phyloP scores from a whole-genome alignment of 2,113 vertebrate species.

The Callithrix jacchus region DNA sequence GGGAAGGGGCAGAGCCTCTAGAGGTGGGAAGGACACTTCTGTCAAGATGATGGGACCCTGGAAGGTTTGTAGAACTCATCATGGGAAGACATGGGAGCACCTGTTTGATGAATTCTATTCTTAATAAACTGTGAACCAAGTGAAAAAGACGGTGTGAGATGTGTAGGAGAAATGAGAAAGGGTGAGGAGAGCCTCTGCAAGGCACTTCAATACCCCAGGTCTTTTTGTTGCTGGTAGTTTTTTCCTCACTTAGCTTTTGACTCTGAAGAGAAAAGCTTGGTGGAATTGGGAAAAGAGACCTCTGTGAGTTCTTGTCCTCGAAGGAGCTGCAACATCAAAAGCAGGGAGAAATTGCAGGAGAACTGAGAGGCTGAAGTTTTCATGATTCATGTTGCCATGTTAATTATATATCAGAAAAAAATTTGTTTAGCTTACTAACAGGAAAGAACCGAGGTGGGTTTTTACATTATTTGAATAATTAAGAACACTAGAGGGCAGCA shows the following conservation, averaged over 20 bases:
- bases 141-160: not conserved
- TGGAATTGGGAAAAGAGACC: not conserved
- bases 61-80: not conserved
- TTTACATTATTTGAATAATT: not conserved
- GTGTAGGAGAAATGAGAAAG: not conserved
- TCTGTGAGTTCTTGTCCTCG: not conserved
- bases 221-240: not conserved
- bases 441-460: not conserved
- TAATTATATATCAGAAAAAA: not conserved
- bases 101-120: not conserved
- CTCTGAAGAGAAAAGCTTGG: not conserved
- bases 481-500: slow-evolving; percentile 82
- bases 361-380: not conserved
- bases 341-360: not conserved
- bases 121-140: not conserved
- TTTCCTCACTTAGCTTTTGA: not conserved
- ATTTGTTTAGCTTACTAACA: not conserved
- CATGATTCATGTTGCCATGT: not conserved
- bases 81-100: not conserved
- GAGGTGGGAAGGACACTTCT: no score
- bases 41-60: not conserved
- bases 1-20: not conserved
- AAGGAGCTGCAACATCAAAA: not conserved
- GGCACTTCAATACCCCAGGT: no score
- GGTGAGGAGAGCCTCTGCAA: not conserved